Percentiles rank a stretch among this genome's conserved stretches.
Evolutionary conservation across 2,113 vertebrate genomes (phyloP).

Genomic region (Laterallus jamaicensis): DNA sequence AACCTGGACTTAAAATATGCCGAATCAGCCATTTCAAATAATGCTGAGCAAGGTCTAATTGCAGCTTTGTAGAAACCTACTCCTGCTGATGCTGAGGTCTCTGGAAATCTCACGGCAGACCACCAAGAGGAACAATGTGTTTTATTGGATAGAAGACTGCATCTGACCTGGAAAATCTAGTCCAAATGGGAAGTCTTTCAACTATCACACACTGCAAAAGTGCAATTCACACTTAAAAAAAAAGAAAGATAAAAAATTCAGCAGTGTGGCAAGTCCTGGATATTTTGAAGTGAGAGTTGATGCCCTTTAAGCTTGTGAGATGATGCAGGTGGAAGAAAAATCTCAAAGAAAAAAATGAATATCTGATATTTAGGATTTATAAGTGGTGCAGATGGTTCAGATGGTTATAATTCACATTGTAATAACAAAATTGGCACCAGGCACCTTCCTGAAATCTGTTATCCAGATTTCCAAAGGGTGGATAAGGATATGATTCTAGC

Average conservation of each 20-base stretch:
- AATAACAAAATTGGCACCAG: conserved; percentile 39
- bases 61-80: neutral
- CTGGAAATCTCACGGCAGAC: neutral
- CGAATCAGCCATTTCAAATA: neutral
- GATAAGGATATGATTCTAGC: neutral
- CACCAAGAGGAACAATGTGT: neutral
- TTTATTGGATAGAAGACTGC: neutral
- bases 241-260: neutral
- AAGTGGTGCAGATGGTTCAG: conserved; percentile 13
- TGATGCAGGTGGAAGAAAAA: neutral
- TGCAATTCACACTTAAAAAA: neutral
- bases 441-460: conserved; percentile 38
- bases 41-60: neutral
- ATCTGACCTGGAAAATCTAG: neutral
- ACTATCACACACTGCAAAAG: neutral
- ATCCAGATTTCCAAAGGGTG: neutral
- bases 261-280: neutral
- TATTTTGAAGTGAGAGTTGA: neutral
- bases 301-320: neutral
- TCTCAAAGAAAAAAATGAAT: neutral
- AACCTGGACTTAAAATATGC: neutral
- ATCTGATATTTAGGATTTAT: conserved; percentile 6
- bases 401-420: neutral
- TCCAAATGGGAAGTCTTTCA: neutral
- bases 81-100: neutral